These are phyloP conservation scores for Metacarcinus magister DNA, from an alignment of 2,888 invertebrate species.

Conservation along the genomic window DNA sequence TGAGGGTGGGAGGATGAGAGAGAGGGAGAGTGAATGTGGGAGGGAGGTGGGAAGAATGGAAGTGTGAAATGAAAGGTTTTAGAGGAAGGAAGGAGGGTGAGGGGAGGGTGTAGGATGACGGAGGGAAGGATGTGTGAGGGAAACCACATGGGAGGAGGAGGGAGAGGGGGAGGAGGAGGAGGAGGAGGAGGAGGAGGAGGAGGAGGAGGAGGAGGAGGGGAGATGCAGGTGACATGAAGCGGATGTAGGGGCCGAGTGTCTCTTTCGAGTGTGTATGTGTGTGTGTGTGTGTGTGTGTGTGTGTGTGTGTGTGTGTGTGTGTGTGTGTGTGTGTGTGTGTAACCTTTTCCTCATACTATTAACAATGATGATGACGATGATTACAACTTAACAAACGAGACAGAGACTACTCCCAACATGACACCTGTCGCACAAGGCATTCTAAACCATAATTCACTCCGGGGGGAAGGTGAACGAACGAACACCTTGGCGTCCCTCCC, in stretches of 20 bases:
- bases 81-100: not conserved
- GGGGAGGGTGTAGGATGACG: not conserved
- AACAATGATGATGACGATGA: too few relatives aligned
- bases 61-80: not conserved
- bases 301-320: slow-evolving; percentile 26
- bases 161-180: not conserved
- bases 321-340: slow-evolving; percentile 26
- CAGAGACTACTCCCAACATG: too few relatives aligned
- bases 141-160: not conserved
- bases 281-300: slow-evolving; percentile 26
- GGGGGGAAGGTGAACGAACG: too few relatives aligned
- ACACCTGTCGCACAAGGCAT: too few relatives aligned
- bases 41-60: not conserved
- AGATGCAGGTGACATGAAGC: too few relatives aligned
- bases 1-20: not conserved
- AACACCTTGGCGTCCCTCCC: too few relatives aligned
- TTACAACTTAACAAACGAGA: too few relatives aligned
- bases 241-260: too few relatives aligned
- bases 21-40: not conserved
- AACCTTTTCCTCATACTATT: too few relatives aligned
- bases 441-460: too few relatives aligned
- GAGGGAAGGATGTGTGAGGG: not conserved
- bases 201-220: too few relatives aligned
- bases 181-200: not conserved
- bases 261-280: not conserved